phyloP scores from a whole-genome alignment of 2,797 vertebrate genomes.

The Mionectes olivaceus region DNA sequence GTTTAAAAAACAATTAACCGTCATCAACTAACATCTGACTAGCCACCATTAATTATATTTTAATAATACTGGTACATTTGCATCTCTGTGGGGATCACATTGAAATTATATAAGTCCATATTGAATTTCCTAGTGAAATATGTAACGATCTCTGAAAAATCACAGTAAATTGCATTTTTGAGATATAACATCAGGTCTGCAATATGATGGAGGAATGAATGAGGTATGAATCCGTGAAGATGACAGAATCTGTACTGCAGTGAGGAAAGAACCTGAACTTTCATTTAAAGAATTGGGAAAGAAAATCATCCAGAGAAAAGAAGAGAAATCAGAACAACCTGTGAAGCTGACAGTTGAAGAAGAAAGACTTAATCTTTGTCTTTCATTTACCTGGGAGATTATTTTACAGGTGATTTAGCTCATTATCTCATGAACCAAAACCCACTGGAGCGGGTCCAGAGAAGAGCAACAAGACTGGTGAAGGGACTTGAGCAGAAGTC shows the following conservation, averaged over 20 bases:
- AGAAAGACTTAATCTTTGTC: background rate
- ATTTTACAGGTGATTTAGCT: background rate
- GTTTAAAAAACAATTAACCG: background rate
- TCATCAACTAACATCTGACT: constrained; percentile 6
- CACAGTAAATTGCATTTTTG: background rate
- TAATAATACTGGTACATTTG: background rate
- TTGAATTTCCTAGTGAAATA: background rate
- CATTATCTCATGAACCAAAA: background rate
- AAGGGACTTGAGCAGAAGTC: no score
- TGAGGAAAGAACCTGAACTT: background rate
- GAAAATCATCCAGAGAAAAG: background rate
- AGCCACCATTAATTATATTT: background rate
- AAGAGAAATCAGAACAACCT: background rate
- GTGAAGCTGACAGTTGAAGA: background rate
- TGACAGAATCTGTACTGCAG: background rate
- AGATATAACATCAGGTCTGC: background rate
- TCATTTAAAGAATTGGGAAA: background rate
- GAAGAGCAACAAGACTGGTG: no score
- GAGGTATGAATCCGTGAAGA: background rate
- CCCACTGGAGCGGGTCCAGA: no score
- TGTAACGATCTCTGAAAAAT: background rate
- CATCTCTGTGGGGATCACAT: background rate
- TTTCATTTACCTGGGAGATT: background rate
- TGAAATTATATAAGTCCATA: background rate
- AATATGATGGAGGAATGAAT: background rate